Percentiles rank a stretch among this genome's conserved stretches.
Evolutionary conservation across 2,888 invertebrate species (phyloP).

Genomic region (Gastracanthus pulcherrimus): DNA sequence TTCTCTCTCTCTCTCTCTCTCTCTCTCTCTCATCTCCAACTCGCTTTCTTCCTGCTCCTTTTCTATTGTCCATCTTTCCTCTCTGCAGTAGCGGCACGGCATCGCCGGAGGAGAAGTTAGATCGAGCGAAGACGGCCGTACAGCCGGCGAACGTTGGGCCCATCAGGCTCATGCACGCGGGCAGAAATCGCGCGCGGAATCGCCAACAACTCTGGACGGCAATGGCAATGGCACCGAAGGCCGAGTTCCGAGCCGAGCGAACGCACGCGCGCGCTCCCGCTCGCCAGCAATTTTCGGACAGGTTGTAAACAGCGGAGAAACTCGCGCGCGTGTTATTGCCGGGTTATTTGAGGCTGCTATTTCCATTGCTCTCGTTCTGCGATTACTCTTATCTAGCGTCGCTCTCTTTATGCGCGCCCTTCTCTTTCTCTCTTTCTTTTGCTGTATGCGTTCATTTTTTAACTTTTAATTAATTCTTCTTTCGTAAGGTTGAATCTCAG

Average conservation of each 20-base stretch:
- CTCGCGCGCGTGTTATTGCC: background rate
- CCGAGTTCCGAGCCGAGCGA: too few relatives aligned
- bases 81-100: background rate
- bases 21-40: background rate
- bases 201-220: background rate
- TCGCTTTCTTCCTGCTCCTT: background rate
- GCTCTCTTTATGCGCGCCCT: background rate
- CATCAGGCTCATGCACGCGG: background rate
- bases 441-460: background rate
- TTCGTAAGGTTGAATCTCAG: background rate
- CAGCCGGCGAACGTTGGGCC: background rate
- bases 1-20: background rate
- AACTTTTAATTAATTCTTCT: background rate
- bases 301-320: background rate
- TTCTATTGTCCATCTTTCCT: background rate
- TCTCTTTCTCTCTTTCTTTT: background rate
- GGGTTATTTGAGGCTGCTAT: background rate
- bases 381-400: background rate
- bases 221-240: slow-evolving; percentile 32
- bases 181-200: background rate
- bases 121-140: background rate
- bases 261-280: too few relatives aligned
- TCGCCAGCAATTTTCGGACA: slow-evolving; percentile 12
- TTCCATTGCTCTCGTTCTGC: background rate
- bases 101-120: too few relatives aligned